Evolutionary conservation across 35 echinoderm and acorn worm species (phyloP).

Genomic region (Patiria miniata): DNA sequence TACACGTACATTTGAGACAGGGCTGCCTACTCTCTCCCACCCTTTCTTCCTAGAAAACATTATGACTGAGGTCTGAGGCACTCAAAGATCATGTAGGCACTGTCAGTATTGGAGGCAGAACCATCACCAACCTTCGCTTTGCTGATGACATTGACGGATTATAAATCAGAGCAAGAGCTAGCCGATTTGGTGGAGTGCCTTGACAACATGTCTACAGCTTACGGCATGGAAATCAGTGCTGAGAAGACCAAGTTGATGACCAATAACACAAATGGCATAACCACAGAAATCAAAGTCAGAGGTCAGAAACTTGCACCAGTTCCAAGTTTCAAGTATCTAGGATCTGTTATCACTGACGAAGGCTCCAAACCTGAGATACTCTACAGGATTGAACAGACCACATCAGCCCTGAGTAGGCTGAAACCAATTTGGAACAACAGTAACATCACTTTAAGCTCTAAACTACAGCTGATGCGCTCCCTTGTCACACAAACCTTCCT

Average conservation of each 20-base stretch:
- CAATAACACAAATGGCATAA: background rate
- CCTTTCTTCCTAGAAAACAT: constrained; percentile 68
- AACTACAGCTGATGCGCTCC: constrained; percentile 29
- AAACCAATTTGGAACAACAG: constrained; percentile 30
- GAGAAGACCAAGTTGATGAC: constrained; percentile 46
- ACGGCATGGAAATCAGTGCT: constrained; percentile 41
- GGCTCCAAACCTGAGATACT: constrained; percentile 33
- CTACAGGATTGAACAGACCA: constrained; percentile 13
- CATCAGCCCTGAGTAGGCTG: constrained; percentile 18
- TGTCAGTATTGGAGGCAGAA: constrained; percentile 65
- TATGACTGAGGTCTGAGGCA: constrained; percentile 60
- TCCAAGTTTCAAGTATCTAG: constrained; percentile 25
- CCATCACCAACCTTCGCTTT: constrained; percentile 40
- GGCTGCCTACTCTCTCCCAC: constrained; percentile 31
- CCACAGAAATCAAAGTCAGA: background rate
- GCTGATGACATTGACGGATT: background rate
- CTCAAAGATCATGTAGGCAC: constrained; percentile 50
- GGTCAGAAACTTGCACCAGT: background rate
- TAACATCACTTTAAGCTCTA: constrained; percentile 2
- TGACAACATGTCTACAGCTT: constrained; percentile 17
- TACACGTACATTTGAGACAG: too few species aligned
- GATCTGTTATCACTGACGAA: constrained; percentile 34
- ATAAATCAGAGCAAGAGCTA: background rate
- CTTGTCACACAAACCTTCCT: constrained; percentile 22
- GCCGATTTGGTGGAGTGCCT: background rate